Evolutionary conservation across 1,140 invertebrate genomes (phyloP).

Genomic region (Paracyclopina nana): DNA sequence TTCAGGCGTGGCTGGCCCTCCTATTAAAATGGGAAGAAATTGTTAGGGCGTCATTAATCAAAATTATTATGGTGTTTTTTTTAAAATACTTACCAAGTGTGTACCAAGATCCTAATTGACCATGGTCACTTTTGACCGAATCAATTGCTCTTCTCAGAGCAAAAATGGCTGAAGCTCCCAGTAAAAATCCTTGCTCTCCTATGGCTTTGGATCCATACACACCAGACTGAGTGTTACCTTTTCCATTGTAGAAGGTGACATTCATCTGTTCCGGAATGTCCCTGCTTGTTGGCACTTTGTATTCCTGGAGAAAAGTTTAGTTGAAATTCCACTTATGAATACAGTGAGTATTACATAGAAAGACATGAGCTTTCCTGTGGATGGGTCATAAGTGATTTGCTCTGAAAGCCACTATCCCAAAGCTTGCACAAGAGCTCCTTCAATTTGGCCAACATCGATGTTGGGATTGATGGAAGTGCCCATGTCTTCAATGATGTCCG

Average conservation of each 20-base stretch:
- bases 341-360: too few species aligned
- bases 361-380: too few species aligned
- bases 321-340: too few species aligned
- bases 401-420: conserved; percentile 27
- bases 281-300: not conserved
- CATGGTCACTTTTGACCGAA: not conserved
- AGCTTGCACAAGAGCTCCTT: conserved; percentile 30
- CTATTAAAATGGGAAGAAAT: too few species aligned
- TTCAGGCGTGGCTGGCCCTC: too few species aligned
- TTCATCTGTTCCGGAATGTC: conserved; percentile 9
- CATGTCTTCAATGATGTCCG: not conserved
- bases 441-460: conserved; percentile 29
- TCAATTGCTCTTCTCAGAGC: not conserved
- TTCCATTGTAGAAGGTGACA: conserved; percentile 7
- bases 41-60: too few species aligned
- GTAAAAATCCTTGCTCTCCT: conserved; percentile 14
- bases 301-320: too few species aligned
- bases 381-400: conserved; percentile 24
- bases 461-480: conserved; percentile 18
- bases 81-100: not conserved
- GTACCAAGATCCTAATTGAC: not conserved
- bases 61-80: too few species aligned
- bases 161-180: not conserved
- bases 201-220: conserved; percentile 6
- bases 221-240: not conserved